Conservation (phyloP, 1,140 invertebrate species). For the Neodiprion pinetum region DNA sequence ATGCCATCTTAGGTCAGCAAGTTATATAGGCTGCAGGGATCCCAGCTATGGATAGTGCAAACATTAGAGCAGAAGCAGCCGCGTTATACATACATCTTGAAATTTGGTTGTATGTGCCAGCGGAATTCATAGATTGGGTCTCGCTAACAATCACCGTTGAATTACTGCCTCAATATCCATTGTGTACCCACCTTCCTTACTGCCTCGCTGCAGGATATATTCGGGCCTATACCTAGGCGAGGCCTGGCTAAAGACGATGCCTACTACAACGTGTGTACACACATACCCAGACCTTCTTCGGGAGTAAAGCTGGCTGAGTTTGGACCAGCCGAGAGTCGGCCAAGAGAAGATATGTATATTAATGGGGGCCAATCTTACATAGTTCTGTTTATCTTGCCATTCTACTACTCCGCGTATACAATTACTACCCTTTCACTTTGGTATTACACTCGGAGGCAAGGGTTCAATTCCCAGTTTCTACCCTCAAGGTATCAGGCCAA, state of each 20-base stretch:
- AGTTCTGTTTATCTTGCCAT: conserved; percentile 66
- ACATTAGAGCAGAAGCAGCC: not conserved
- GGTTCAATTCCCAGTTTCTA: not conserved
- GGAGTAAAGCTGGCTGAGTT: conserved; percentile 13
- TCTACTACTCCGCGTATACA: conserved; percentile 59
- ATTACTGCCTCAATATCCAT: conserved; percentile 66
- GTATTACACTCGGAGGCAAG: not conserved
- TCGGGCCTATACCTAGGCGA: too few species aligned
- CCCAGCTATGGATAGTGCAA: not conserved
- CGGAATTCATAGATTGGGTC: conserved; percentile 62
- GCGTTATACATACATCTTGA: too few species aligned
- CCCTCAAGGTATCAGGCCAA: not conserved
- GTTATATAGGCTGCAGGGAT: not conserved
- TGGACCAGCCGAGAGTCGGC: conserved; percentile 47
- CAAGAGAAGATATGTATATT: conserved; percentile 63
- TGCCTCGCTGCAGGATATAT: not conserved
- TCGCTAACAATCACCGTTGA: conserved; percentile 63
- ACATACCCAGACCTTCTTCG: too few species aligned
- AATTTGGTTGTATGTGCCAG: conserved; percentile 18
- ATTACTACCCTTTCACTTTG: conserved; percentile 47
- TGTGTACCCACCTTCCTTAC: conserved; percentile 57
- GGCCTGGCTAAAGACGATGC: too few species aligned
- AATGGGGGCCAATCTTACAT: conserved; percentile 64
- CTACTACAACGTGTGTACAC: too few species aligned
- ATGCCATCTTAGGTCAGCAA: conserved; percentile 2